Evolutionary conservation across 37 sponge, comb jelly and placozoan species (phyloP).

Genomic region (Mnemiopsis leidyi): DNA sequence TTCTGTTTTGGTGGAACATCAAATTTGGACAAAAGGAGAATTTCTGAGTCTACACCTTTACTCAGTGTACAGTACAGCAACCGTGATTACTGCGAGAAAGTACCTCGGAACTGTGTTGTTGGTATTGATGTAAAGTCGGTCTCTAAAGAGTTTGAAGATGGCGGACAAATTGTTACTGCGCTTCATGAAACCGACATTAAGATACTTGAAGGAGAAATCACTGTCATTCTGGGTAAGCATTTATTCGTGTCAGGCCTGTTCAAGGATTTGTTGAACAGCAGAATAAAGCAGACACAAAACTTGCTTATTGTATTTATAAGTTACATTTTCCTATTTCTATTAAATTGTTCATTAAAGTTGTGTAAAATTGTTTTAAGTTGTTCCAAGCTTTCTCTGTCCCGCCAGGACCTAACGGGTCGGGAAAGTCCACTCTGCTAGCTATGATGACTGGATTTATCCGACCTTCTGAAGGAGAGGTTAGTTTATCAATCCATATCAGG

Average conservation of each 20-base stretch:
- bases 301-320: too few species aligned
- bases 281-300: too few species aligned
- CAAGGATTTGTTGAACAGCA: too few species aligned
- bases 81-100: not conserved
- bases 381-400: too few species aligned
- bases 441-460: not conserved
- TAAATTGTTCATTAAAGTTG: too few species aligned
- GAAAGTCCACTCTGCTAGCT: not conserved
- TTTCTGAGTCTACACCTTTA: not conserved
- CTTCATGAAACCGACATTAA: not conserved
- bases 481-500: too few species aligned
- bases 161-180: not conserved
- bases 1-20: not conserved
- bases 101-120: not conserved
- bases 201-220: not conserved
- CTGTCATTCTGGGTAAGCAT: not conserved
- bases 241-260: too few species aligned
- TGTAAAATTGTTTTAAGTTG: too few species aligned
- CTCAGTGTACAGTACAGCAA: not conserved
- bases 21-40: not conserved
- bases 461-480: not conserved
- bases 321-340: too few species aligned
- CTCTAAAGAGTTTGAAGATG: not conserved
- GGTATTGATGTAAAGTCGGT: not conserved
- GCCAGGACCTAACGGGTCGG: slow-evolving; percentile 5